Conservation (phyloP, 2,113 vertebrate species). For the Bufo bufo region DNA sequence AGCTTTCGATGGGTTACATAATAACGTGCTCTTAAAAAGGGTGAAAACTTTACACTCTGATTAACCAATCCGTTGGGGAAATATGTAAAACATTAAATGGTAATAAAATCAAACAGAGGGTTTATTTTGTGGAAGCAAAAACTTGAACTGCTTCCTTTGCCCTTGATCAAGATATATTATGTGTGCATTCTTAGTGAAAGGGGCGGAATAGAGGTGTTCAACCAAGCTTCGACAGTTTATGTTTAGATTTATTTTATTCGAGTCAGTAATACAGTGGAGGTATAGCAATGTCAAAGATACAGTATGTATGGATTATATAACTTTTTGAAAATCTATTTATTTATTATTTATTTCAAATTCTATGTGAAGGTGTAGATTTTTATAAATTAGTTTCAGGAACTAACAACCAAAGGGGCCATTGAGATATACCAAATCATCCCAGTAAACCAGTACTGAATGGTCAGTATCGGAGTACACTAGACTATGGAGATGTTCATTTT, state of each 20-base stretch:
- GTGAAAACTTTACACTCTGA: constrained; percentile 57
- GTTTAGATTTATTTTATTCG: background rate
- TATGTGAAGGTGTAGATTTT: too few relatives aligned
- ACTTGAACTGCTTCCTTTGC: constrained; percentile 10
- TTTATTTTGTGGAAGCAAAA: constrained; percentile 47
- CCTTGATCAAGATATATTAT: constrained; percentile 48
- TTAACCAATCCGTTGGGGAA: constrained; percentile 53
- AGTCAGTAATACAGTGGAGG: background rate
- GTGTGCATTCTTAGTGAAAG: background rate
- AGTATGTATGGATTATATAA: too few relatives aligned
- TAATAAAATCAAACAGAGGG: constrained; percentile 53
- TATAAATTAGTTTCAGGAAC: too few relatives aligned
- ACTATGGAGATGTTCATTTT: too few relatives aligned
- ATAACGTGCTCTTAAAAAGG: constrained; percentile 43
- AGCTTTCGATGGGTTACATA: constrained; percentile 47
- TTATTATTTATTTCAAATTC: too few relatives aligned
- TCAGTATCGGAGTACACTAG: too few relatives aligned
- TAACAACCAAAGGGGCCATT: too few relatives aligned
- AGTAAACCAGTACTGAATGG: too few relatives aligned
- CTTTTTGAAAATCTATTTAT: background rate
- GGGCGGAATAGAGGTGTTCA: background rate
- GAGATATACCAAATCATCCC: too few relatives aligned
- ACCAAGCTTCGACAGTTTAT: background rate
- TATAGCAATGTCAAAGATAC: background rate
- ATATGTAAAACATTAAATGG: constrained; percentile 55